These are phyloP conservation scores for Loxodonta africana DNA, from an alignment of 2,113 vertebrate genomes.

Conservation along the genomic window DNA sequence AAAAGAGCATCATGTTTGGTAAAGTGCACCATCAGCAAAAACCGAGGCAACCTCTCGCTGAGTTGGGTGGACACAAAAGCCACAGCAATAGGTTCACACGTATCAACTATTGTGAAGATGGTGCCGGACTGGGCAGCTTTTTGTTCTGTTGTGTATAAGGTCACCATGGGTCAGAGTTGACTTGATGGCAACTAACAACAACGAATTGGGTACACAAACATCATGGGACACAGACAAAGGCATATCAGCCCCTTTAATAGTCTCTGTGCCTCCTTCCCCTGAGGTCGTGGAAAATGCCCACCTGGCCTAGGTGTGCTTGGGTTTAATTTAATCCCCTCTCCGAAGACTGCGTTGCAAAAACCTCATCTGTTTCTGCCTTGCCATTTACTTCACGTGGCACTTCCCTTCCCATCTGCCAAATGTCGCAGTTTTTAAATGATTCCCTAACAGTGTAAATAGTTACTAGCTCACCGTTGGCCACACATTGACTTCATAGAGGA, in stretches of 20 bases:
- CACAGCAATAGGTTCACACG: not conserved
- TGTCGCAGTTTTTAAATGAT: not conserved
- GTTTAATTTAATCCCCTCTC: not conserved
- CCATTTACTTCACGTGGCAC: not conserved
- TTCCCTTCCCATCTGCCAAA: not conserved
- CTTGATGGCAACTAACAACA: not conserved
- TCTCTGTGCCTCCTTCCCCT: not conserved
- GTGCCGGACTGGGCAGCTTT: not conserved
- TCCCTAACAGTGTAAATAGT: not conserved
- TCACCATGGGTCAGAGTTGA: not conserved
- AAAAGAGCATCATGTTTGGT: not conserved
- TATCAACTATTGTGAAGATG: not conserved
- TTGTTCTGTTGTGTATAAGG: not conserved
- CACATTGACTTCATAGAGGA: not conserved
- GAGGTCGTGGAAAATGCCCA: fast-evolving
- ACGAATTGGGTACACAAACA: not conserved
- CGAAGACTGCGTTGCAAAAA: not conserved
- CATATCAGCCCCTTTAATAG: fast-evolving
- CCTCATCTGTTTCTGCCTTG: not conserved
- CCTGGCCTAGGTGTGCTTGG: not conserved
- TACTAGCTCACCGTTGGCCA: not conserved
- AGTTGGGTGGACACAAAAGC: not conserved
- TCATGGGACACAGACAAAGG: not conserved
- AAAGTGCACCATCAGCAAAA: not conserved
- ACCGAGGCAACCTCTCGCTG: not conserved